Evolutionary conservation across 2,113 vertebrate genomes (phyloP).

Genomic region (Trinectes maculatus): DNA sequence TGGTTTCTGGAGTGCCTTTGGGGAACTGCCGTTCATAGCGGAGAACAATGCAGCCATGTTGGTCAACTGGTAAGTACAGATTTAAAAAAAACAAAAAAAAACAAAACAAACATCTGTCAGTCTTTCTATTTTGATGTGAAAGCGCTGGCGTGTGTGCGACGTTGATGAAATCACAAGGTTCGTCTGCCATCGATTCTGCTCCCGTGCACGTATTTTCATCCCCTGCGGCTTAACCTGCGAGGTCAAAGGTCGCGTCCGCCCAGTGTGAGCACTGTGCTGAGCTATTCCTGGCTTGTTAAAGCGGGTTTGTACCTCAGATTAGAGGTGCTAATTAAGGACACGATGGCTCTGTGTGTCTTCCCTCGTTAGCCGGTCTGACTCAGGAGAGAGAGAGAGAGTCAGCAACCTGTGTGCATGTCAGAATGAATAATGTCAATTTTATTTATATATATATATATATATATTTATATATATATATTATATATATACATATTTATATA

Average conservation of each 20-base stretch:
- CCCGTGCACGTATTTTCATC: constrained; percentile 16
- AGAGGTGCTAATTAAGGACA: constrained; percentile 73
- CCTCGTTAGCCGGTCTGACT: constrained; percentile 15
- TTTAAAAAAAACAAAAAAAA: background rate
- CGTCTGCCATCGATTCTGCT: background rate
- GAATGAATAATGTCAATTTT: too few relatives aligned
- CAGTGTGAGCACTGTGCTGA: constrained; percentile 50
- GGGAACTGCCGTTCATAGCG: constrained; percentile 90
- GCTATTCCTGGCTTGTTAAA: constrained; percentile 76
- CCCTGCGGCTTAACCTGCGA: constrained; percentile 50
- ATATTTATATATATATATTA: too few relatives aligned
- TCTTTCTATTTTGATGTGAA: constrained; percentile 1
- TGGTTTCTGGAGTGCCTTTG: constrained; percentile 83
- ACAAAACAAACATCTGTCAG: constrained; percentile 38
- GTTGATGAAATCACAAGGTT: constrained; percentile 15
- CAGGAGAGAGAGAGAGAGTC: background rate
- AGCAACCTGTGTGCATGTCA: constrained; percentile 7
- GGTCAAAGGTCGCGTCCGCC: constrained; percentile 57
- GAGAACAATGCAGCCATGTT: constrained; percentile 92
- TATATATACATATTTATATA: too few relatives aligned
- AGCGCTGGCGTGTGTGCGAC: background rate
- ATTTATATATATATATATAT: too few relatives aligned
- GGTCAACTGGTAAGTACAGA: constrained; percentile 92
- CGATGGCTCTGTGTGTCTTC: constrained; percentile 35
- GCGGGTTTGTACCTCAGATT: constrained; percentile 80